phyloP scores from a whole-genome alignment of 2,113 vertebrate genomes.

The Coregonus clupeaformis region DNA sequence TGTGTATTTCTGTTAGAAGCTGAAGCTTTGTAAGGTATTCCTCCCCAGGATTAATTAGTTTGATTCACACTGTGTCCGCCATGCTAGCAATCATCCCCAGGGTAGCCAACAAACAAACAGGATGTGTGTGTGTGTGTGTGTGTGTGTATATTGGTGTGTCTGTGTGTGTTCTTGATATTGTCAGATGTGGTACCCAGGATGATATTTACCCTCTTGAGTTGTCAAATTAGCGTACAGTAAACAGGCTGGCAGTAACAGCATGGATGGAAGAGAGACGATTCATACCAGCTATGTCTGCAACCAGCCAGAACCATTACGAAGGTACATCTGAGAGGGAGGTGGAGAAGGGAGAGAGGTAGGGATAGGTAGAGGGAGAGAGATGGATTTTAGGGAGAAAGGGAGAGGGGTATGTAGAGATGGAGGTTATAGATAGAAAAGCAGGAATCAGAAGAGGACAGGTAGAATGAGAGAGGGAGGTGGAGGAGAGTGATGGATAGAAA shows the following conservation, averaged over 20 bases:
- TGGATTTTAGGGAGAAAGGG: background rate
- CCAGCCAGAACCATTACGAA: background rate
- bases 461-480: background rate
- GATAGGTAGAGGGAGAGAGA: background rate
- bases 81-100: slow-evolving; percentile 28
- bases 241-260: slow-evolving; percentile 25
- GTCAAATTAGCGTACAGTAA: slow-evolving; percentile 36
- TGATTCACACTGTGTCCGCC: slow-evolving; percentile 44
- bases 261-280: background rate
- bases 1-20: background rate
- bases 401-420: background rate
- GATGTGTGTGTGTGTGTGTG: background rate
- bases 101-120: slow-evolving; percentile 33
- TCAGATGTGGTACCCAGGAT: slow-evolving; percentile 22
- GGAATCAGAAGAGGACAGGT: background rate
- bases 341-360: background rate
- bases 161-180: slow-evolving; percentile 13
- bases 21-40: slow-evolving; percentile 13
- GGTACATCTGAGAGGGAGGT: background rate
- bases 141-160: background rate
- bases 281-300: background rate
- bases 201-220: slow-evolving; percentile 36
- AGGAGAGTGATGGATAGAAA: background rate
- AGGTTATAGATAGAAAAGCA: background rate
- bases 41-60: slow-evolving; percentile 52